These are phyloP conservation scores for Eumerus sabulonum DNA, from an alignment of 2,888 invertebrate genomes.

Conservation along the genomic window DNA sequence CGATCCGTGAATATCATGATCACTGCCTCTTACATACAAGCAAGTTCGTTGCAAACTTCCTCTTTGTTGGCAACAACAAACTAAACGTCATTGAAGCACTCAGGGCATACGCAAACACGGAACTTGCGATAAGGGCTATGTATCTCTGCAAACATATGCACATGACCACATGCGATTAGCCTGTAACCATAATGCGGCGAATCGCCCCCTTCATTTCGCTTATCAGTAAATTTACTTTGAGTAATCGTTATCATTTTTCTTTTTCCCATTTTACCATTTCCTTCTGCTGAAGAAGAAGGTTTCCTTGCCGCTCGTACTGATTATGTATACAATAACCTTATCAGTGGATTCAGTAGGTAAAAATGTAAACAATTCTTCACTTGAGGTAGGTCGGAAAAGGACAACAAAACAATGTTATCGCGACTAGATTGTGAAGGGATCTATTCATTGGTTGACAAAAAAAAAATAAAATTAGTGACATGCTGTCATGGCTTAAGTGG, in stretches of 20 bases:
- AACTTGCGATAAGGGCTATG: conserved; percentile 32
- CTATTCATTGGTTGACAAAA: conserved; percentile 11
- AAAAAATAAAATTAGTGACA: conserved; percentile 10
- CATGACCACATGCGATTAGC: background rate
- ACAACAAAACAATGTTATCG: conserved; percentile 40
- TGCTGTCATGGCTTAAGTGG: conserved; percentile 1
- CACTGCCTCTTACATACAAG: too few relatives aligned
- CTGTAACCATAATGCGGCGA: too few relatives aligned
- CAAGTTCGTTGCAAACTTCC: too few relatives aligned
- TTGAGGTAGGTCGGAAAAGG: conserved; percentile 58
- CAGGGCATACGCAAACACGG: background rate
- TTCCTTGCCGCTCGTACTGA: conserved; percentile 12
- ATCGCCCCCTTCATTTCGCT: conserved; percentile 6
- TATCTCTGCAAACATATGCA: conserved; percentile 18
- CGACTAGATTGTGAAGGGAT: conserved; percentile 12
- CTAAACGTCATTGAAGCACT: too few relatives aligned
- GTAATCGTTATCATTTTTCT: conserved; percentile 48
- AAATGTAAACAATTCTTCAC: conserved; percentile 52
- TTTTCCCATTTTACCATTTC: conserved; percentile 14
- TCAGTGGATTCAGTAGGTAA: conserved; percentile 61
- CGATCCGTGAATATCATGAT: too few relatives aligned
- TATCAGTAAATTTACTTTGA: conserved; percentile 46
- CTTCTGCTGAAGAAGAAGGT: conserved; percentile 15
- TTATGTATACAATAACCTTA: conserved; percentile 40
- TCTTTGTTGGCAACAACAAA: too few relatives aligned